A percentile compares a stretch with the other conserved stretches of the same genome.
Conservation (phyloP, 2,888 invertebrate species). For the Thalpophila matura region DNA sequence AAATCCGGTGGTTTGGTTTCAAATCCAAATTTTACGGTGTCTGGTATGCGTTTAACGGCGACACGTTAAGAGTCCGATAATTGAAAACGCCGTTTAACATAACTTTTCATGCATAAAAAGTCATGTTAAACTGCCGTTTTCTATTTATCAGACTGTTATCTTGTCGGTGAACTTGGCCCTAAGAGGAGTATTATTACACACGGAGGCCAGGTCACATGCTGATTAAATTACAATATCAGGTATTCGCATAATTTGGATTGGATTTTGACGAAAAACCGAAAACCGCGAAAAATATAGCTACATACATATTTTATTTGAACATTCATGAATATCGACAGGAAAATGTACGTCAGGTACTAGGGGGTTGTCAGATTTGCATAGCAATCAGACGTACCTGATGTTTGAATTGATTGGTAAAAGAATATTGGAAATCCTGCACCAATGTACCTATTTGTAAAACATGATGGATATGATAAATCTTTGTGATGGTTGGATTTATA, state of each 20-base stretch:
- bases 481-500: too few species aligned
- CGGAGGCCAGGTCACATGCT: neutral
- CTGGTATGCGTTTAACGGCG: too few species aligned
- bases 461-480: too few species aligned
- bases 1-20: too few species aligned
- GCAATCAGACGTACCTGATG: slow-evolving; percentile 44
- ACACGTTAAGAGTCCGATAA: too few species aligned
- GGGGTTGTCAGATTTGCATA: slow-evolving; percentile 43
- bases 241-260: neutral
- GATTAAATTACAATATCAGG: slow-evolving; percentile 1
- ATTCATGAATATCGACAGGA: slow-evolving; percentile 29
- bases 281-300: slow-evolving; percentile 18
- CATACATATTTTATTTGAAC: slow-evolving; percentile 35
- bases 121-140: too few species aligned
- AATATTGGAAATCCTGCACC: slow-evolving; percentile 24
- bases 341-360: slow-evolving; percentile 32
- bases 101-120: too few species aligned
- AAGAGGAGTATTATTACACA: too few species aligned
- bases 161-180: too few species aligned
- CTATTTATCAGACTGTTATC: too few species aligned
- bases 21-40: too few species aligned
- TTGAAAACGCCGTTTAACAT: too few species aligned
- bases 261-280: slow-evolving; percentile 1
- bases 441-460: neutral
- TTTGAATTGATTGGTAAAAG: slow-evolving; percentile 41